Percentiles rank a stretch among this genome's conserved stretches.
These are phyloP conservation scores for Diachrysia chrysitis DNA, from an alignment of 2,888 invertebrate genomes.

Conservation along the genomic window DNA sequence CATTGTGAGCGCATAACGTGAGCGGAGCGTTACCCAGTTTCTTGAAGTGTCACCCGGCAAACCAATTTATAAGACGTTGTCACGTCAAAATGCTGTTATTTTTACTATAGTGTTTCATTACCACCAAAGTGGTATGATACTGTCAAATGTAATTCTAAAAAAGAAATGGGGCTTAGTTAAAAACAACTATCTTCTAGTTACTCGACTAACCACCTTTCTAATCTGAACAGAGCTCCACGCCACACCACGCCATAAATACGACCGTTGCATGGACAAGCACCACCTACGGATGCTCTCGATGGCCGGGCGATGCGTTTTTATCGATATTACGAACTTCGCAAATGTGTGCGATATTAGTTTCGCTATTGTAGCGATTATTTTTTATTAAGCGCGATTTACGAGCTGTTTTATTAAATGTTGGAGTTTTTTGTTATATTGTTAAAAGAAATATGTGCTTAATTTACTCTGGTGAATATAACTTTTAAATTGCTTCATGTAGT, in stretches of 20 bases:
- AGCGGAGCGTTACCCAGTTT: no score
- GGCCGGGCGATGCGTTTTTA: conserved; percentile 1
- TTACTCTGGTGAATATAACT: neutral
- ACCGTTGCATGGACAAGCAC: neutral
- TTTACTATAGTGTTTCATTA: no score
- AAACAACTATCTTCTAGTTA: neutral
- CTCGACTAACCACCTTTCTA: neutral
- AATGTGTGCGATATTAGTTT: conserved; percentile 8
- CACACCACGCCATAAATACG: conserved; percentile 34
- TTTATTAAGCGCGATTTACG: neutral
- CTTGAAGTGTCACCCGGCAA: no score
- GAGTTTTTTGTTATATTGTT: neutral
- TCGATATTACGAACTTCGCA: neutral
- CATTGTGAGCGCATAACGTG: no score
- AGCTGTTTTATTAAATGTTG: neutral
- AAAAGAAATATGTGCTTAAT: neutral
- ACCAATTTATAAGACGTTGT: no score
- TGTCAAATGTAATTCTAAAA: no score
- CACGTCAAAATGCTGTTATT: no score
- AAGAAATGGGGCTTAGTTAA: no score
- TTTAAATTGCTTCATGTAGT: no score
- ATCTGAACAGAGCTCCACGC: neutral
- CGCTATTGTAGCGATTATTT: conserved; percentile 3
- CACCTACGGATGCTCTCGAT: neutral
- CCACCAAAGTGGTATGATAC: no score